These are phyloP conservation scores for Rafetus swinhoei DNA, from an alignment of 2,113 vertebrate species.

Conservation along the genomic window DNA sequence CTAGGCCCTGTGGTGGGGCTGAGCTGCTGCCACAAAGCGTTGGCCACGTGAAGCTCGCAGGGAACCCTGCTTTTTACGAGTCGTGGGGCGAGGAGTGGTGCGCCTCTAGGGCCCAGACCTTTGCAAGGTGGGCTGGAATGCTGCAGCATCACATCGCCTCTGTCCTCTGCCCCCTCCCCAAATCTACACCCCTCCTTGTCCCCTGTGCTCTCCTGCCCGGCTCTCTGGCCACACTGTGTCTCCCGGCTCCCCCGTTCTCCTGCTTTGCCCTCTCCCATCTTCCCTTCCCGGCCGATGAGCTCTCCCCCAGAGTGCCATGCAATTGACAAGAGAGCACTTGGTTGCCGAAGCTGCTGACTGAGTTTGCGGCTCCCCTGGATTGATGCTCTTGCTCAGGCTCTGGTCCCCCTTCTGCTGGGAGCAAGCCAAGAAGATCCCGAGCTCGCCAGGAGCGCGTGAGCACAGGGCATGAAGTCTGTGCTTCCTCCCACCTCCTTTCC, in stretches of 20 bases:
- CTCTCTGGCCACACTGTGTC: not conserved
- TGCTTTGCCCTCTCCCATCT: not conserved
- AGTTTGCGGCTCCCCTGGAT: not conserved
- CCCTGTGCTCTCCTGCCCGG: not conserved
- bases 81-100: not conserved
- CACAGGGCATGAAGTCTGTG: not conserved
- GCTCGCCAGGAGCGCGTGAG: too few relatives aligned
- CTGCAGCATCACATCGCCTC: not conserved
- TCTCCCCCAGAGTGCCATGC: not conserved
- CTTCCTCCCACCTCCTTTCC: too few relatives aligned
- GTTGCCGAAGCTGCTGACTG: not conserved
- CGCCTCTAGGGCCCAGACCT: not conserved
- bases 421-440: rapidly evolving
- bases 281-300: too few relatives aligned
- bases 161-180: too few relatives aligned
- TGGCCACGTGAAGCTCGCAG: not conserved
- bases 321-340: not conserved
- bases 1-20: not conserved
- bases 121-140: not conserved
- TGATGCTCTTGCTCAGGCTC: not conserved
- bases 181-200: not conserved
- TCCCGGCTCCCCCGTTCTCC: not conserved
- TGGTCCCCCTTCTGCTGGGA: not conserved
- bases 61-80: not conserved
- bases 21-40: not conserved